A percentile compares a stretch with the other conserved stretches of the same genome.
phyloP scores from a whole-genome alignment of 2,888 invertebrate genomes.

The Dryobota labecula region DNA sequence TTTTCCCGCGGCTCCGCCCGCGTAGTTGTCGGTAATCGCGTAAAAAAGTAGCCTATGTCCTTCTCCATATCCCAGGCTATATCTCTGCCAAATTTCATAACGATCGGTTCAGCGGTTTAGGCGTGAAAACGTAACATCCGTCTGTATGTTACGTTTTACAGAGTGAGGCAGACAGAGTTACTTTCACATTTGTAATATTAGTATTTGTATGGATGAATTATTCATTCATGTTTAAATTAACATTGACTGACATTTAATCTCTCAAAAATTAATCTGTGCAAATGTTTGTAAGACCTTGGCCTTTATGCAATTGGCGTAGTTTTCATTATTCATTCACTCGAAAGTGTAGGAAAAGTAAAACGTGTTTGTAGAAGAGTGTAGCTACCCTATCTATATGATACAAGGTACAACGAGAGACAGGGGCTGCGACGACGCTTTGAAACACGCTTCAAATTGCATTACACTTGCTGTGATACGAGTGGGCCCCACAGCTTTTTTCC shows the following conservation, averaged over 20 bases:
- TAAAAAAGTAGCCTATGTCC: too few relatives aligned
- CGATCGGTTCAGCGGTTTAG: too few relatives aligned
- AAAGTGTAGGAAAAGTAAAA: slow-evolving; percentile 14
- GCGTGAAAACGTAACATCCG: too few relatives aligned
- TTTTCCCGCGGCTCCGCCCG: too few relatives aligned
- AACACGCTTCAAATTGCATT: slow-evolving; percentile 83
- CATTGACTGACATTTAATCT: not conserved
- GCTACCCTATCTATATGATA: slow-evolving; percentile 23
- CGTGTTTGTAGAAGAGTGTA: slow-evolving; percentile 18
- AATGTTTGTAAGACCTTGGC: not conserved
- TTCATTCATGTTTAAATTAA: too few relatives aligned
- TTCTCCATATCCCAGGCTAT: too few relatives aligned
- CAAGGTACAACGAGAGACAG: slow-evolving; percentile 31
- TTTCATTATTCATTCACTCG: slow-evolving; percentile 11
- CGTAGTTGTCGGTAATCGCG: too few relatives aligned
- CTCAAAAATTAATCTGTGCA: not conserved
- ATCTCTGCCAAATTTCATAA: too few relatives aligned
- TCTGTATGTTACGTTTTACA: too few relatives aligned
- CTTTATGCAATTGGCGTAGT: too few relatives aligned
- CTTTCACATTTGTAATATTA: too few relatives aligned
- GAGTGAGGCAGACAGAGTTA: too few relatives aligned
- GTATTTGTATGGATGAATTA: not conserved
- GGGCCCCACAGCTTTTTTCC: slow-evolving; percentile 76
- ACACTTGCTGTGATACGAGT: slow-evolving; percentile 80
- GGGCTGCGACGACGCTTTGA: slow-evolving; percentile 74